Evolutionary conservation across 92 coral and sea anemone genomes (phyloP).

Genomic region (Epizoanthus ramosus): DNA sequence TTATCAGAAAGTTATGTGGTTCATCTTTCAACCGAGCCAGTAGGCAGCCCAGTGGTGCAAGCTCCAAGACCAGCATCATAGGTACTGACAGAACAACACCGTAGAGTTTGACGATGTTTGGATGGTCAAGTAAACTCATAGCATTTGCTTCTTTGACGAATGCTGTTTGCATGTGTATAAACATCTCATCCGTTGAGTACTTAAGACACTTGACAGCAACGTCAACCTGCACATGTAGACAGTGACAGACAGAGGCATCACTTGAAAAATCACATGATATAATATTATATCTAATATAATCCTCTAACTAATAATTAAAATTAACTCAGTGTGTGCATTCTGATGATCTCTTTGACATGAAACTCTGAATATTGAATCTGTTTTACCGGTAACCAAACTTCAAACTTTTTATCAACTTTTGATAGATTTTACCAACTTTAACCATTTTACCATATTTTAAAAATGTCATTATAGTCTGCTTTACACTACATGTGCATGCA

Average conservation of each 20-base stretch:
- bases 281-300: background rate
- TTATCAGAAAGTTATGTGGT: conserved; percentile 73
- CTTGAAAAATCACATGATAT: background rate
- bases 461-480: too few species aligned
- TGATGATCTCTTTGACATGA: too few species aligned
- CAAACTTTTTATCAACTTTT: too few species aligned
- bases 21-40: conserved; percentile 71
- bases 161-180: conserved; percentile 82
- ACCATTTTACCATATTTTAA: too few species aligned
- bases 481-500: too few species aligned
- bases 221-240: conserved; percentile 79
- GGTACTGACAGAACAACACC: conserved; percentile 90
- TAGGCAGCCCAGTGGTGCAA: conserved; percentile 88
- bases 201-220: conserved; percentile 96
- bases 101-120: conserved; percentile 81
- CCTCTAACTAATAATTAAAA: too few species aligned
- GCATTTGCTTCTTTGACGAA: conserved; percentile 97
- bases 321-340: too few species aligned
- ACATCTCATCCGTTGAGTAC: conserved; percentile 72
- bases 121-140: conserved; percentile 91
- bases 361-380: too few species aligned
- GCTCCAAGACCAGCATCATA: conserved; percentile 87
- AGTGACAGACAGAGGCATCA: background rate
- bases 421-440: too few species aligned
- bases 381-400: too few species aligned